Evolutionary conservation across 2,888 invertebrate species (phyloP).

Genomic region (Cephus nigrinus): DNA sequence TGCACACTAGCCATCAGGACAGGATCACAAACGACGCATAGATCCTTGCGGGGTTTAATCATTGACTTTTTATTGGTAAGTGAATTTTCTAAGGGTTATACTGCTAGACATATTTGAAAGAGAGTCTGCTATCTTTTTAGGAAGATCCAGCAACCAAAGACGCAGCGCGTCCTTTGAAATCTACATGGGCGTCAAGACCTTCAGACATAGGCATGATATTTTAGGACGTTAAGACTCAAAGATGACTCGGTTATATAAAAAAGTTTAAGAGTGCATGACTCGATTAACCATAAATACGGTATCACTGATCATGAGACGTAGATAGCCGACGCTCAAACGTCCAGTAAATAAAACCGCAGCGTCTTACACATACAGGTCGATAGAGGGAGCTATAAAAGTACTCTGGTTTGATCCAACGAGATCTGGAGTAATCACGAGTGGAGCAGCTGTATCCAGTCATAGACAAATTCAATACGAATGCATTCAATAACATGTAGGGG

Average conservation of each 20-base stretch:
- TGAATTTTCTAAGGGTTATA: not conserved
- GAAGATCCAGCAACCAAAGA: not conserved
- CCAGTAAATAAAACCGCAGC: not conserved
- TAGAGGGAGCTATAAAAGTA: constrained; percentile 7
- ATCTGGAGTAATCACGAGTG: constrained; percentile 16
- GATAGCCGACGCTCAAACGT: not conserved
- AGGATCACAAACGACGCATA: not conserved
- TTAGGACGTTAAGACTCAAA: not conserved
- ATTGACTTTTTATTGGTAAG: not conserved
- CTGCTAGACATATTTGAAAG: not conserved
- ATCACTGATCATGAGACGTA: not conserved
- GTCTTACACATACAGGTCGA: not conserved
- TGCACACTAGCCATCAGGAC: not conserved
- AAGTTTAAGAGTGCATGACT: not conserved
- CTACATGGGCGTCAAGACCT: not conserved
- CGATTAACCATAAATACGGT: not conserved
- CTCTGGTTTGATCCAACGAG: constrained; percentile 30
- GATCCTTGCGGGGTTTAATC: not conserved
- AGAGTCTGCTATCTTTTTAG: not conserved
- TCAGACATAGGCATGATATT: not conserved
- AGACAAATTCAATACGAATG: not conserved
- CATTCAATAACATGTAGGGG: not conserved
- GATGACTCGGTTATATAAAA: not conserved
- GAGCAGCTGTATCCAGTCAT: not conserved
- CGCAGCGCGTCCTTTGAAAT: too few species aligned